Conservation (phyloP, 1,140 invertebrate genomes). For the Sminthurinus signatus region DNA sequence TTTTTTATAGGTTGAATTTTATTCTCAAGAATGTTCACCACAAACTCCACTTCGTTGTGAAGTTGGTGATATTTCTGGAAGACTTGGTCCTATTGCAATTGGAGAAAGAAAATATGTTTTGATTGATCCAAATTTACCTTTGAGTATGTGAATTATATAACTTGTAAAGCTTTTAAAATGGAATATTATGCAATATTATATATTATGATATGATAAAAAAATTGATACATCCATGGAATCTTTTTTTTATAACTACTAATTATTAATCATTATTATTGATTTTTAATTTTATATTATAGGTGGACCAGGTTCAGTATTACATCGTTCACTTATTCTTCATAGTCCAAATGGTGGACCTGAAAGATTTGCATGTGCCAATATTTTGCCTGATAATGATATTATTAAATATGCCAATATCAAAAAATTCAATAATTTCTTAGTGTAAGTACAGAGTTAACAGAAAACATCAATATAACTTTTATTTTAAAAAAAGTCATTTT, state of each 20-base stretch:
- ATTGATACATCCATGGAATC: too few relatives aligned
- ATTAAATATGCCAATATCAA: conserved; percentile 82
- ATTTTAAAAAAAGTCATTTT: background rate
- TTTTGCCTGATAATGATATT: conserved; percentile 81
- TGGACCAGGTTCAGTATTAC: conserved; percentile 65
- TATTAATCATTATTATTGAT: too few relatives aligned
- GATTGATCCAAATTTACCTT: conserved; percentile 78
- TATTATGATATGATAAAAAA: too few relatives aligned
- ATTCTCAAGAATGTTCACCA: conserved; percentile 74
- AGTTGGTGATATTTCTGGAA: conserved; percentile 81
- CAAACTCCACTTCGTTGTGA: conserved; percentile 84
- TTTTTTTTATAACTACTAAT: too few relatives aligned
- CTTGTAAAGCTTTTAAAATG: too few relatives aligned
- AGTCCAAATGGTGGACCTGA: conserved; percentile 62
- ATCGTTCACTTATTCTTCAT: conserved; percentile 78
- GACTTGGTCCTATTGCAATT: conserved; percentile 75
- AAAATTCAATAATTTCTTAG: conserved; percentile 76
- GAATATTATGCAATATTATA: too few relatives aligned
- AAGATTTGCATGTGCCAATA: conserved; percentile 82
- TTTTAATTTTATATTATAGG: conserved; percentile 48
- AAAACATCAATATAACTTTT: too few relatives aligned
- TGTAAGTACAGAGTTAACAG: conserved; percentile 56
- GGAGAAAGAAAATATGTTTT: conserved; percentile 70
- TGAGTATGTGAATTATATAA: too few relatives aligned
- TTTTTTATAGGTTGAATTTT: conserved; percentile 64